These are phyloP conservation scores for Bimastos eiseni DNA, from an alignment of 2,888 invertebrate species.

Conservation along the genomic window DNA sequence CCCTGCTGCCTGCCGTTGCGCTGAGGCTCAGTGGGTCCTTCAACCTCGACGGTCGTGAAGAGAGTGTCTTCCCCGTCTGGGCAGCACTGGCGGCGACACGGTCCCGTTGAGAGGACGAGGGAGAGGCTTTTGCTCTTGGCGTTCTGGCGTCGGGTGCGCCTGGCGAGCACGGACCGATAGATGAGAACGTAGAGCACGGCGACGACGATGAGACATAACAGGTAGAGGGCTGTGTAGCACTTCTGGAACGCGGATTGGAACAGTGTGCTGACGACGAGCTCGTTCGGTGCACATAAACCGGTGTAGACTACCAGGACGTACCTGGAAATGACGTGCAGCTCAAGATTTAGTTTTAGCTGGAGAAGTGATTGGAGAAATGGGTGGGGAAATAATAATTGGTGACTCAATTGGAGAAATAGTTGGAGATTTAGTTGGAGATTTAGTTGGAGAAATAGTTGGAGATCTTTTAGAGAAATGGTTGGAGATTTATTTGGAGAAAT, in stretches of 20 bases:
- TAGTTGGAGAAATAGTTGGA: no score
- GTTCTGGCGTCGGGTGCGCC: conserved; percentile 35
- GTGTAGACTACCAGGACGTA: conserved; percentile 30
- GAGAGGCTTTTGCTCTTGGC: conserved; percentile 38
- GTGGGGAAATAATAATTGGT: not conserved
- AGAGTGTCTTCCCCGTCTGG: conserved; percentile 44
- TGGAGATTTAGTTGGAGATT: no score
- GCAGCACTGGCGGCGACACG: not conserved
- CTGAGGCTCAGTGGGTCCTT: not conserved
- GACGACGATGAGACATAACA: conserved; percentile 56
- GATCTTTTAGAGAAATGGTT: no score
- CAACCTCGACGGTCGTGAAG: conserved; percentile 38
- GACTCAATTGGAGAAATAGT: no score
- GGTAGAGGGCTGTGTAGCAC: conserved; percentile 54
- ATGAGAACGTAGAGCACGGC: conserved; percentile 57
- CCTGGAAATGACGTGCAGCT: no score
- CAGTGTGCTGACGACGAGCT: conserved; percentile 44
- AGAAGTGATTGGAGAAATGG: not conserved
- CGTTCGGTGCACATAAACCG: conserved; percentile 49
- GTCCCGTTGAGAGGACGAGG: conserved; percentile 24
- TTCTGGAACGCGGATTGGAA: conserved; percentile 54
- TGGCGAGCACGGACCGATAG: conserved; percentile 51
- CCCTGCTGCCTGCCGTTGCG: not conserved
- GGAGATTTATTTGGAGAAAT: no score
- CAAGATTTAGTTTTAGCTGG: no score